Conservation (phyloP, 2,113 vertebrate species). For the Motacilla tschutschensis region DNA sequence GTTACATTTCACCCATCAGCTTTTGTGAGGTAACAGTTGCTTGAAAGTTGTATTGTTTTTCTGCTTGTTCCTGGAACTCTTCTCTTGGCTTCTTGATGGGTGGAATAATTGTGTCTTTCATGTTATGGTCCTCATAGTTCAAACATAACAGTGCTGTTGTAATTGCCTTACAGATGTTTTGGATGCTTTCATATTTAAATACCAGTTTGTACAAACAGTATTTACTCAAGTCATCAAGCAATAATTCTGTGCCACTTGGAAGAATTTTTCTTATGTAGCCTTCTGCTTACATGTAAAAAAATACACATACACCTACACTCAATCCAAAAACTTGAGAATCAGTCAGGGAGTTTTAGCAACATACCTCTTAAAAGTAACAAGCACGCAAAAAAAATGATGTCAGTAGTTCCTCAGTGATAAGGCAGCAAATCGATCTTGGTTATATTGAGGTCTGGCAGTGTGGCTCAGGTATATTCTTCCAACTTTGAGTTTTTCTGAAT, state of each 20-base stretch:
- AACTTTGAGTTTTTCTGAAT: background rate
- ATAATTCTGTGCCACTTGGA: background rate
- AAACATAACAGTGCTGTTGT: background rate
- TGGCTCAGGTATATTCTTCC: background rate
- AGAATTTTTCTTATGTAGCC: background rate
- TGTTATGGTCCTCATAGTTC: background rate
- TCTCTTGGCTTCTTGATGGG: background rate
- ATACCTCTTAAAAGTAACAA: background rate
- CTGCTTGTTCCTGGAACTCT: background rate
- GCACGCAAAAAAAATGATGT: background rate
- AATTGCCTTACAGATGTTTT: background rate
- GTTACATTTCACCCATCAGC: background rate
- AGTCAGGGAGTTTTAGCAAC: background rate
- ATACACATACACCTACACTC: background rate
- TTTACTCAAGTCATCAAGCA: background rate
- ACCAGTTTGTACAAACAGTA: background rate
- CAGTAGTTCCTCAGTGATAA: background rate
- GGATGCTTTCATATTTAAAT: background rate
- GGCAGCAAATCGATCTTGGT: background rate
- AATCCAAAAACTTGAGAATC: background rate
- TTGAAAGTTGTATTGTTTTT: background rate
- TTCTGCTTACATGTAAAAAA: background rate
- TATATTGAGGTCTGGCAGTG: background rate
- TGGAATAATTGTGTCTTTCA: background rate
- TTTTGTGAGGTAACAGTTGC: background rate